Evolutionary conservation across 2,797 vertebrate species (phyloP).

Genomic region (Carduelis carduelis): DNA sequence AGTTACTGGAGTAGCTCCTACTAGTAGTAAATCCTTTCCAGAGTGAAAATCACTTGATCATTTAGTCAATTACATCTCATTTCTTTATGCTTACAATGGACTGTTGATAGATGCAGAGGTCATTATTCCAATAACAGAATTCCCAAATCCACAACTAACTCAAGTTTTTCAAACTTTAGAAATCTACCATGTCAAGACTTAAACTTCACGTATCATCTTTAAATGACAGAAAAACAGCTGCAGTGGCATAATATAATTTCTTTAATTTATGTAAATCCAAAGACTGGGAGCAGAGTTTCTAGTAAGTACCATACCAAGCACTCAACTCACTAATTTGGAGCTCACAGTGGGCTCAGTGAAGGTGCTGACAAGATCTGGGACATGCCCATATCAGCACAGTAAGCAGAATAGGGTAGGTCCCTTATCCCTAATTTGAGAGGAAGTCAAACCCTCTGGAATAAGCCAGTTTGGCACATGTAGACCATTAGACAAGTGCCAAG

Average conservation of each 20-base stretch:
- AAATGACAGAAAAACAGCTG: neutral
- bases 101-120: neutral
- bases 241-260: neutral
- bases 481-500: neutral
- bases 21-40: neutral
- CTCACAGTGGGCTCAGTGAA: neutral
- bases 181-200: neutral
- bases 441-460: neutral
- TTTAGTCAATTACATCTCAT: neutral
- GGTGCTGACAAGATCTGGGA: neutral
- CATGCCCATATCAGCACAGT: neutral
- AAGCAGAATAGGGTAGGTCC: neutral
- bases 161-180: neutral
- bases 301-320: neutral
- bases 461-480: fast-evolving
- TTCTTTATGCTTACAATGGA: neutral
- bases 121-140: neutral
- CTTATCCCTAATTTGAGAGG: neutral
- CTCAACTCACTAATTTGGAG: neutral
- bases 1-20: neutral
- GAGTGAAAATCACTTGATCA: neutral
- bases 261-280: neutral
- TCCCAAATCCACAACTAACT: neutral
- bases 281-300: neutral
- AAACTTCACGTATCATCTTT: neutral